Percentiles rank a stretch among this genome's conserved stretches.
Evolutionary conservation across 2,797 vertebrate species (phyloP).

Genomic region (Micrastur ruficollis): DNA sequence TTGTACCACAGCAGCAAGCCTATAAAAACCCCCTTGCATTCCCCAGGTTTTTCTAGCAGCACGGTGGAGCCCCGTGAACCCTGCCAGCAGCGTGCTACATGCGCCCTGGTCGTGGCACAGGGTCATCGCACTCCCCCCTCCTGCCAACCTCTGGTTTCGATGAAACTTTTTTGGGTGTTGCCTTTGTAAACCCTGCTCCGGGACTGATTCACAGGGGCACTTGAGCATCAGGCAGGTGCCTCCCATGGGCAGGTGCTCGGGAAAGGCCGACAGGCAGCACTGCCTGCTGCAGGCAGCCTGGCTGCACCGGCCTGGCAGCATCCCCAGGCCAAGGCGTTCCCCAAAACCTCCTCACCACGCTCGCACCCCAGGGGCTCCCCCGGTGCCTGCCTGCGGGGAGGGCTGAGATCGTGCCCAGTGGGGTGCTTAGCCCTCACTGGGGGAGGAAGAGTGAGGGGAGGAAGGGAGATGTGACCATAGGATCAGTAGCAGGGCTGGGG

Average conservation of each 20-base stretch:
- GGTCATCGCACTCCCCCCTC: accelerated
- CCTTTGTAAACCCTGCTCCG: not conserved
- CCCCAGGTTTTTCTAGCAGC: not conserved
- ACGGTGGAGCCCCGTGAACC: accelerated
- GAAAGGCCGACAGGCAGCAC: not conserved
- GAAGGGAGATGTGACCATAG: not conserved
- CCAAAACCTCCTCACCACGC: not conserved
- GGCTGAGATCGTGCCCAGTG: not conserved
- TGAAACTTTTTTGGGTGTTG: not conserved
- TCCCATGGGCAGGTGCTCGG: not conserved
- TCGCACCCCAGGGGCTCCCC: not conserved
- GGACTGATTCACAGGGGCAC: accelerated
- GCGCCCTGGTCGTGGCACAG: accelerated
- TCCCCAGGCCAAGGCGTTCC: not conserved
- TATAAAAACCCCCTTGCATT: accelerated
- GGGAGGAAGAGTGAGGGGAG: not conserved
- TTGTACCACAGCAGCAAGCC: accelerated
- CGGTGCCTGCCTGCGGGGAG: too few relatives aligned
- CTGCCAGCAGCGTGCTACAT: accelerated
- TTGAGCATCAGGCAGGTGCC: not conserved
- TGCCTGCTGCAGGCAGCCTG: not conserved
- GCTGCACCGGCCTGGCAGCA: not conserved
- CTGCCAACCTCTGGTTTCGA: accelerated
- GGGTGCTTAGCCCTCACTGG: not conserved
- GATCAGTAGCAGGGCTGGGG: not conserved